Percentiles rank a stretch among this genome's conserved stretches.
Evolutionary conservation across 2,888 invertebrate species (phyloP).

Genomic region (Chromoteleia sp.): DNA sequence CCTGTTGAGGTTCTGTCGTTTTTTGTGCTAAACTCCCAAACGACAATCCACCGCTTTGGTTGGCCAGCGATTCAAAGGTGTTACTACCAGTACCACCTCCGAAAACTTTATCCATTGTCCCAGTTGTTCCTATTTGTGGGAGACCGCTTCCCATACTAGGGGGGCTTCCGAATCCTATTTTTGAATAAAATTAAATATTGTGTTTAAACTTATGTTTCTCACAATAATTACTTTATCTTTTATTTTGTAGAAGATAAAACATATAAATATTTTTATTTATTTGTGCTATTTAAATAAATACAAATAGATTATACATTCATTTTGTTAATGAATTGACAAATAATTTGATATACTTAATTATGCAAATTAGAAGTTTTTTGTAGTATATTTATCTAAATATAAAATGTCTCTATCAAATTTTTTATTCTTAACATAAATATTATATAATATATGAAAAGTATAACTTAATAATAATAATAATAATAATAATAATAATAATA

Average conservation of each 20-base stretch:
- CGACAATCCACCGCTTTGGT: constrained; percentile 78
- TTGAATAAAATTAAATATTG: background rate
- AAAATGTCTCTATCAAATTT: no score
- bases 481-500: no score
- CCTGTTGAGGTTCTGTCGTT: constrained; percentile 77
- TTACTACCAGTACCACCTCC: constrained; percentile 76
- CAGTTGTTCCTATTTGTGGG: constrained; percentile 74
- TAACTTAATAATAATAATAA: no score
- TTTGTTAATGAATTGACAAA: no score
- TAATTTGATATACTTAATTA: no score
- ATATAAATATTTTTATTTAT: no score
- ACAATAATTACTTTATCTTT: background rate
- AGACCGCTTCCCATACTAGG: constrained; percentile 76
- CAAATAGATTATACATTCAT: no score
- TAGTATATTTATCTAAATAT: no score
- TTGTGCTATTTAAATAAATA: no score
- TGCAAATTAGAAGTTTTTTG: no score
- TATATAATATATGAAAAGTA: no score
- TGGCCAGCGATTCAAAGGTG: constrained; percentile 81
- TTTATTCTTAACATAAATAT: no score
- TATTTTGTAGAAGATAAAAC: background rate
- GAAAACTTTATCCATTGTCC: constrained; percentile 79
- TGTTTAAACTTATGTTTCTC: background rate
- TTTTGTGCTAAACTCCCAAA: constrained; percentile 79
- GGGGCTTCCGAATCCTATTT: constrained; percentile 78